Evolutionary conservation across 64 coral and sea anemone species (phyloP), one percentile per base, ranked within the genome.

Genomic region (Actinia equina): DNA sequence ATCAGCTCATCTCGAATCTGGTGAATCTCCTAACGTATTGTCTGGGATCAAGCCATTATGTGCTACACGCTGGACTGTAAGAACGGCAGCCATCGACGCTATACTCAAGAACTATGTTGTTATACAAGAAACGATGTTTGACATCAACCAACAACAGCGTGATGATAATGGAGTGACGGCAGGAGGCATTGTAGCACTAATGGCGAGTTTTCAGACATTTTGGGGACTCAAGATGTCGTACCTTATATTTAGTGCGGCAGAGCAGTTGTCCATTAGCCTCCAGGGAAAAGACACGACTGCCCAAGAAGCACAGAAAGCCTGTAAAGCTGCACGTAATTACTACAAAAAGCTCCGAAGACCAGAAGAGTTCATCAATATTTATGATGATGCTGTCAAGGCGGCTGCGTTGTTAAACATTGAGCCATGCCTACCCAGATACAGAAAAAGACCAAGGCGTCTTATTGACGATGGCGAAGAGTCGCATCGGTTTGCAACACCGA

Each of bases 321-420:
- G 82, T 84, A 84, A 84, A 84, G 82, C 51, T 37, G 82, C 82
- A 49, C 56, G 82, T 18, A 84, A 51, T 59, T 84, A 84, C 17
- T 84, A 84, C 82, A 51, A 84, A 84, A 41, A 45, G 53, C 42
- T 90, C 14, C 64, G 82, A 49, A 37, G 30, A 37, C 41, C 63
- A 54, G 52, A 23, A 63, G 64, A 44, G 71, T 89, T 89, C 57
- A 62, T 41, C 37, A 46, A 4, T 13, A 59, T 70, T 70, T 84
- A 84, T 84, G 82, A 55, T 19, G 19, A 84, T 84, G 51, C 82
- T 51, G 82, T 84, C 56, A 17, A 20, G 82, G 51, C 56, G 56
- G 82, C 82, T 18, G 30, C 82, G 43, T 84, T 84, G 82, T 51
- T 84, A 84, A 84, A 84, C 82, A 84, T 84, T 57, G 82, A 84